These are phyloP conservation scores for Melanostoma mellinum DNA, from an alignment of 2,888 invertebrate genomes.

Conservation along the genomic window DNA sequence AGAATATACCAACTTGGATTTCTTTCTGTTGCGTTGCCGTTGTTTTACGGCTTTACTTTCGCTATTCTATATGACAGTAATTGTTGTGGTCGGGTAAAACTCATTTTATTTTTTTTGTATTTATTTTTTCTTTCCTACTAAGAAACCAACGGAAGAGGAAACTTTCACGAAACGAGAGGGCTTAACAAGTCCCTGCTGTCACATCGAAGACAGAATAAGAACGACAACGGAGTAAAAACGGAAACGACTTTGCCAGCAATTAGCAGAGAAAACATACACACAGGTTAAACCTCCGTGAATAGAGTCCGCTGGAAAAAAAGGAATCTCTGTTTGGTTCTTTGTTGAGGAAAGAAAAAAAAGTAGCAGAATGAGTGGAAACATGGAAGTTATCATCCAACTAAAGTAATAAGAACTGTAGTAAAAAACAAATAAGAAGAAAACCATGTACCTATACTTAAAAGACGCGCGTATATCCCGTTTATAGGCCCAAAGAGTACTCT, in stretches of 20 bases:
- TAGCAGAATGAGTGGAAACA: constrained; percentile 21
- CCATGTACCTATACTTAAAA: background rate
- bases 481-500: constrained; percentile 45
- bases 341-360: background rate
- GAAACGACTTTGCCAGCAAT: constrained; percentile 55
- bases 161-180: constrained; percentile 50
- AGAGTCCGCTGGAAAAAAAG: constrained; percentile 20
- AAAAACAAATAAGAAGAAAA: constrained; percentile 21
- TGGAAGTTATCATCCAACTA: constrained; percentile 46
- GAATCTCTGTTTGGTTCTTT: background rate
- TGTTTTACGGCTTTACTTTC: constrained; percentile 17
- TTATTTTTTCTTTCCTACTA: background rate
- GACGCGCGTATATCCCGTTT: constrained; percentile 44
- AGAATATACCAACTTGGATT: background rate
- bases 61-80: background rate
- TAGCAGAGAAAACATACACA: constrained; percentile 62
- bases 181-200: constrained; percentile 46
- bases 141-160: constrained; percentile 36
- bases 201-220: constrained; percentile 29
- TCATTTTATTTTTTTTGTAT: constrained; percentile 7
- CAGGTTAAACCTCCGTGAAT: constrained; percentile 43
- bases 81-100: constrained; percentile 2
- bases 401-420: constrained; percentile 41
- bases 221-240: constrained; percentile 27
- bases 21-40: constrained; percentile 16